phyloP scores from a whole-genome alignment of 2,797 vertebrate species.

The Rhinichthys osculus region DNA sequence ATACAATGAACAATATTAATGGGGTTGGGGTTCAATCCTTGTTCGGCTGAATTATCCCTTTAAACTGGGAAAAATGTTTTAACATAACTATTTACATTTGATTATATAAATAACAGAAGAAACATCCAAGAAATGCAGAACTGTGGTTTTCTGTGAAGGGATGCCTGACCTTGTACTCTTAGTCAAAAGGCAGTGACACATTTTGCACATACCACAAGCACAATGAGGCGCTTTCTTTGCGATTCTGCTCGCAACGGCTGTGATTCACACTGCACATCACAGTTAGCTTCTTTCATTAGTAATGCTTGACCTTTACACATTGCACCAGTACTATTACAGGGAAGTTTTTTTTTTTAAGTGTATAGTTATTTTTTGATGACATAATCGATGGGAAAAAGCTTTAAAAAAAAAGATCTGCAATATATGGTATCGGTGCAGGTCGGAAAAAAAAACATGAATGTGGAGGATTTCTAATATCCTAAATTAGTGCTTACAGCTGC shows the following conservation, averaged over 20 bases:
- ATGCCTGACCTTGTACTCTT: no score
- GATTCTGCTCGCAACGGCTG: background rate
- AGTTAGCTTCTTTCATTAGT: background rate
- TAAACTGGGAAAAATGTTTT: background rate
- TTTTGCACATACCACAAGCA: background rate
- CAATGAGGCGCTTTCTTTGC: background rate
- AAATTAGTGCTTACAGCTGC: conserved; percentile 49
- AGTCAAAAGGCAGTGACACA: background rate
- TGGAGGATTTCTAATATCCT: conserved; percentile 51
- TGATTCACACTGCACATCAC: background rate
- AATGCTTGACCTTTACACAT: background rate
- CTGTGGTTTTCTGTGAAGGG: background rate
- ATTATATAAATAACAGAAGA: background rate
- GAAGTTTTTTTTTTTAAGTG: background rate
- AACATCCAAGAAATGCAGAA: background rate
- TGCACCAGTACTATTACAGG: background rate
- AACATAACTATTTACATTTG: background rate
- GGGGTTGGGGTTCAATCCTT: no score
- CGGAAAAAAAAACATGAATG: conserved; percentile 9
- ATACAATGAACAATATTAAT: background rate
- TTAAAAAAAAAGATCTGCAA: no score
- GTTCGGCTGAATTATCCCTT: background rate
- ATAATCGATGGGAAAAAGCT: conserved; percentile 48
- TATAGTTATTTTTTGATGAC: background rate
- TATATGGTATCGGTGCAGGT: conserved; percentile 22